Conservation (phyloP, 2,888 invertebrate species). For the Neoascia interrupta region DNA sequence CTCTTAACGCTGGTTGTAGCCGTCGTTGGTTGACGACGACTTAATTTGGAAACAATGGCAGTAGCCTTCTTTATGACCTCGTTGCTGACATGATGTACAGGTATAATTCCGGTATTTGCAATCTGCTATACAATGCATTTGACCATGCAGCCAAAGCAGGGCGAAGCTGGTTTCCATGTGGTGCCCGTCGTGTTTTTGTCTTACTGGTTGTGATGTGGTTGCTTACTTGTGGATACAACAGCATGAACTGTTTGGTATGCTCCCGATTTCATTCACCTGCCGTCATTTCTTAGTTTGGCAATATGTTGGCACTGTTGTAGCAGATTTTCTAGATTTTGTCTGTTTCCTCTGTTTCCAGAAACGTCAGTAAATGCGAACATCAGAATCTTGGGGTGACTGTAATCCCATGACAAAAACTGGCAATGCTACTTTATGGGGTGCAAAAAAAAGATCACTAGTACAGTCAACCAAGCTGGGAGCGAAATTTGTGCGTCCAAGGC, state of each 20-base stretch:
- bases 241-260: background rate
- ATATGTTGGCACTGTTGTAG: background rate
- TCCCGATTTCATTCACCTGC: background rate
- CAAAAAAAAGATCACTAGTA: too few relatives aligned
- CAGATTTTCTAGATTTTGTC: background rate
- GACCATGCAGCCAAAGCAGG: background rate
- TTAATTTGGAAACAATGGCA: constrained; percentile 18
- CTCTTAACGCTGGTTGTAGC: too few relatives aligned
- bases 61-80: constrained; percentile 79
- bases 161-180: background rate
- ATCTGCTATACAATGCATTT: background rate
- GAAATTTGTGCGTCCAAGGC: too few relatives aligned
- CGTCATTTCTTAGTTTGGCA: background rate
- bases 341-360: background rate
- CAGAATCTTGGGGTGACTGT: constrained; percentile 5
- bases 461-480: too few relatives aligned
- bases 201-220: background rate
- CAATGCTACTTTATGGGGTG: too few relatives aligned
- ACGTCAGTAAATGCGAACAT: background rate
- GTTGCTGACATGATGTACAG: background rate
- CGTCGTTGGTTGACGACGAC: background rate
- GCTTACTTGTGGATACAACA: background rate
- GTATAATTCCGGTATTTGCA: background rate
- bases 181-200: too few relatives aligned
- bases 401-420: constrained; percentile 27